Conservation (phyloP, 2,888 invertebrate genomes). For the Drosophila longiperda region DNA sequence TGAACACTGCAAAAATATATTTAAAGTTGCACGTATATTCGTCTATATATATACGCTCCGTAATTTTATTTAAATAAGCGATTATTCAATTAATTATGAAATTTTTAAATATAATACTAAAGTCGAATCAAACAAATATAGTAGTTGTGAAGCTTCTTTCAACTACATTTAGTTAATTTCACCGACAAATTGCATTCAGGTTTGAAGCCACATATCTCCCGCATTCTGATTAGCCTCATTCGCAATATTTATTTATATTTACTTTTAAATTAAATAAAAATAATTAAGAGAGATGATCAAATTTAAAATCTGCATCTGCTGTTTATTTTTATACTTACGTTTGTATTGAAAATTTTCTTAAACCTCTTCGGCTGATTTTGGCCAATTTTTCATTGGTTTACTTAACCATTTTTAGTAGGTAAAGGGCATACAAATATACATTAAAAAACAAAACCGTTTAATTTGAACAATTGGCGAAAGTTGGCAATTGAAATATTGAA, state of each 20-base stretch:
- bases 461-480: conserved; percentile 45
- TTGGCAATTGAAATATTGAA: conserved; percentile 44
- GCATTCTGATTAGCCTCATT: neutral
- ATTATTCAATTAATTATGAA: neutral
- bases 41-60: neutral
- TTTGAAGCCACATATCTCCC: neutral
- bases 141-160: neutral
- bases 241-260: neutral
- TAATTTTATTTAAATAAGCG: neutral
- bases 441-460: neutral
- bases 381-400: neutral
- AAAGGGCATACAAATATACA: neutral
- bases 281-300: neutral
- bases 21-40: neutral
- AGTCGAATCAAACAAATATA: neutral
- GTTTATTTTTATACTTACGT: neutral
- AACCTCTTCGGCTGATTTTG: neutral
- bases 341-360: neutral
- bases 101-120: neutral
- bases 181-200: neutral
- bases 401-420: neutral
- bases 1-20: neutral
- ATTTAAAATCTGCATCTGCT: neutral
- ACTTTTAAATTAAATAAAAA: no score
- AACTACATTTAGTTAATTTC: neutral